A percentile compares a stretch with the other conserved stretches of the same genome.
These are phyloP conservation scores for Stratiomys singularior DNA, from an alignment of 2,888 invertebrate species.

Conservation along the genomic window DNA sequence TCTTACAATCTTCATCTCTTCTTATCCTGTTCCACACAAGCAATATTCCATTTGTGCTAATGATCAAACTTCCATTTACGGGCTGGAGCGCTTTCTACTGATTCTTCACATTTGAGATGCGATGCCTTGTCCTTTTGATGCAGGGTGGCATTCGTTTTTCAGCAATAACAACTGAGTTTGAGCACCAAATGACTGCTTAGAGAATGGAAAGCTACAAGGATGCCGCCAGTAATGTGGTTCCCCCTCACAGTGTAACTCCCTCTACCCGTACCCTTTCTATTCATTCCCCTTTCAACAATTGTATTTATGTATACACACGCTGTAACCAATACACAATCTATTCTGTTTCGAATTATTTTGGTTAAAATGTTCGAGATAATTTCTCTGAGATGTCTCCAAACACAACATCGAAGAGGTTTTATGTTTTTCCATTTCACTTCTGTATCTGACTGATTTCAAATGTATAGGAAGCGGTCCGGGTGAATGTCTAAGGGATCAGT, in stretches of 20 bases:
- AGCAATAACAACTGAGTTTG: conserved; percentile 27
- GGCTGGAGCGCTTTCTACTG: conserved; percentile 34
- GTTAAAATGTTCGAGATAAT: conserved; percentile 23
- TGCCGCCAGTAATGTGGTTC: not conserved
- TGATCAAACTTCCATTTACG: conserved; percentile 47
- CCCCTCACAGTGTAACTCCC: not conserved
- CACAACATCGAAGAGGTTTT: conserved; percentile 32
- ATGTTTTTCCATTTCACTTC: conserved; percentile 42
- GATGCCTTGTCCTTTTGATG: conserved; percentile 42
- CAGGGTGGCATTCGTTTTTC: not conserved
- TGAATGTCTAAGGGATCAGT: conserved; percentile 3
- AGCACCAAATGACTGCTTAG: not conserved
- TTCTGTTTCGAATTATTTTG: conserved; percentile 37
- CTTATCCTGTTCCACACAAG: not conserved
- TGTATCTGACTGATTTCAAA: conserved; percentile 44
- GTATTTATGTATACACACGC: conserved; percentile 10
- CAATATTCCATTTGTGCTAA: conserved; percentile 47
- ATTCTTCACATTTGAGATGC: conserved; percentile 40
- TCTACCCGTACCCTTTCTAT: not conserved
- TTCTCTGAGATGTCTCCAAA: conserved; percentile 35
- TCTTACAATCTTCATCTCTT: too few relatives aligned
- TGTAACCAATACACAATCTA: conserved; percentile 23
- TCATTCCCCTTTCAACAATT: not conserved
- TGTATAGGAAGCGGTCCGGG: not conserved
- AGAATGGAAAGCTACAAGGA: not conserved